phyloP scores from a whole-genome alignment of 2,888 invertebrate genomes.

The Anagyrus pseudococci region DNA sequence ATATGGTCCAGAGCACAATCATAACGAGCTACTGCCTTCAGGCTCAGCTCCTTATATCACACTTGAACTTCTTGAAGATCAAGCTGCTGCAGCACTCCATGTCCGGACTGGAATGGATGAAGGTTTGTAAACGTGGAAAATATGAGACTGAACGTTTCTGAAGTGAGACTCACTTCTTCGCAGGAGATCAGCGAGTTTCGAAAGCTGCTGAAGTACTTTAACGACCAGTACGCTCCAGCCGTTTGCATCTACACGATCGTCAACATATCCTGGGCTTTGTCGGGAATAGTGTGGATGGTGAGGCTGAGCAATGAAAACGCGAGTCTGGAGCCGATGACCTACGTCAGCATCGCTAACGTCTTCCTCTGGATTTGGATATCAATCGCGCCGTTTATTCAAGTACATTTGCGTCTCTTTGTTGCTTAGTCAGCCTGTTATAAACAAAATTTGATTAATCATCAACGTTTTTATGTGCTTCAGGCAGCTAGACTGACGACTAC shows the following conservation, averaged over 20 bases:
- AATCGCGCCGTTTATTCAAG: constrained; percentile 75
- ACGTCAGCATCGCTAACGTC: constrained; percentile 69
- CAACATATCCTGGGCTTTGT: constrained; percentile 75
- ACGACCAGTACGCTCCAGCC: constrained; percentile 77
- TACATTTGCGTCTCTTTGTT: constrained; percentile 46
- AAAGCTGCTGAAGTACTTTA: constrained; percentile 78
- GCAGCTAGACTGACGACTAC: constrained; percentile 78
- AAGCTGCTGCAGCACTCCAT: constrained; percentile 77
- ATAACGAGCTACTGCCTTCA: constrained; percentile 84
- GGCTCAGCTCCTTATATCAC: constrained; percentile 78
- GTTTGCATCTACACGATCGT: constrained; percentile 80
- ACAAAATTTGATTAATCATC: too few species aligned
- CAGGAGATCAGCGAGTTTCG: constrained; percentile 83
- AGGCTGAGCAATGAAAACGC: constrained; percentile 68
- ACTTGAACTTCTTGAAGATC: constrained; percentile 75
- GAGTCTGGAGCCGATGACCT: constrained; percentile 67
- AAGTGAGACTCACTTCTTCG: too few species aligned
- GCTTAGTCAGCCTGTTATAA: too few species aligned
- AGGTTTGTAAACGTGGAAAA: constrained; percentile 63
- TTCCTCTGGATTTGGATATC: constrained; percentile 72
- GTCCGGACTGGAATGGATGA: constrained; percentile 79
- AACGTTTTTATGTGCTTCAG: constrained; percentile 61
- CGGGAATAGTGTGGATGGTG: constrained; percentile 74
- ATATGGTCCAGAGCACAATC: constrained; percentile 83
- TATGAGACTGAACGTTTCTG: background rate